Evolutionary conservation across 2,113 vertebrate species (phyloP).

Genomic region (Cololabis saira): DNA sequence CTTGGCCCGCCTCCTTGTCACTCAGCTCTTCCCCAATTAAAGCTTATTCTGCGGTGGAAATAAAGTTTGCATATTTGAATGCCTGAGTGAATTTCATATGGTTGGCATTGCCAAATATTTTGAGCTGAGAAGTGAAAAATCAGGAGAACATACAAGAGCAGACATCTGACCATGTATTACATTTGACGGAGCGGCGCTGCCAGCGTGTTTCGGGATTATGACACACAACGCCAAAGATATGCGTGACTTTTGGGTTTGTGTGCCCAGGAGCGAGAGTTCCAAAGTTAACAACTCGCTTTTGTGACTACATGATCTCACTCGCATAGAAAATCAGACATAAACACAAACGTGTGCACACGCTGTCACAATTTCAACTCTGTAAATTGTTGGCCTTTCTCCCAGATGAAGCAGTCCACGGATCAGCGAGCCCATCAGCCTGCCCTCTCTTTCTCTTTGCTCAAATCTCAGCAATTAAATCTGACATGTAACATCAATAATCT

Average conservation of each 20-base stretch:
- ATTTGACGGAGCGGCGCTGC: conserved; percentile 39
- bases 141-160: conserved; percentile 1
- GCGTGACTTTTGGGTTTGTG: conserved; percentile 1
- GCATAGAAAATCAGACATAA: conserved; percentile 2
- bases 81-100: conserved; percentile 9
- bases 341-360: conserved; percentile 30
- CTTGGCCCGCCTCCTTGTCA: conserved; percentile 1
- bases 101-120: conserved; percentile 25
- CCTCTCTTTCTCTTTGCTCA: conserved; percentile 83
- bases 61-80: conserved; percentile 21
- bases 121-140: conserved; percentile 28
- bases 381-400: conserved; percentile 61
- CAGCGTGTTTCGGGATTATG: conserved; percentile 31
- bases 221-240: conserved; percentile 5
- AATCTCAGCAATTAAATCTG: conserved; percentile 90
- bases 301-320: conserved; percentile 32
- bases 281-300: conserved; percentile 43
- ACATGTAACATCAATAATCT: conserved; percentile 88
- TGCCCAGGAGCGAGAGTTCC: conserved; percentile 17
- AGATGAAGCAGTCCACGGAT: conserved; percentile 75
- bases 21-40: conserved; percentile 26
- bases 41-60: conserved; percentile 9
- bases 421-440: conserved; percentile 76
- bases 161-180: conserved; percentile 37
- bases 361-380: conserved; percentile 62